phyloP scores from a whole-genome alignment of 2,888 invertebrate genomes.

The Hermodice carunculata region DNA sequence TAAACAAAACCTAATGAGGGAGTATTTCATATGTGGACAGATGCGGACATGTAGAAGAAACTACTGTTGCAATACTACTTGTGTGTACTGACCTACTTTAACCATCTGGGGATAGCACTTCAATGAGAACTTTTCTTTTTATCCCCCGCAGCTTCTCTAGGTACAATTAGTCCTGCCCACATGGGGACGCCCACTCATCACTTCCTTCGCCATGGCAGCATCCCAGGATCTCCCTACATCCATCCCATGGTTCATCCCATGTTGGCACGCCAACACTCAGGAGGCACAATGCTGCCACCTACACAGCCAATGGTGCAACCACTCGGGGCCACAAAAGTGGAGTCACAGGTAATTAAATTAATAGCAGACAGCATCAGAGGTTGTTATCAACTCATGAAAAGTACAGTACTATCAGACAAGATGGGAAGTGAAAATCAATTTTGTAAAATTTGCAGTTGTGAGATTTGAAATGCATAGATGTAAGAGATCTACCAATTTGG shows the following conservation, averaged over 20 bases:
- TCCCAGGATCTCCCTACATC: slow-evolving; percentile 52
- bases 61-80: too few relatives aligned
- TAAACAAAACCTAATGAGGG: too few relatives aligned
- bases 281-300: not conserved
- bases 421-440: too few relatives aligned
- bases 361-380: not conserved
- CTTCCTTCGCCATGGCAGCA: slow-evolving; percentile 47
- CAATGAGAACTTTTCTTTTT: not conserved
- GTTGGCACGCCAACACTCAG: slow-evolving; percentile 1
- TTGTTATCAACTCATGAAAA: too few relatives aligned
- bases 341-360: slow-evolving; percentile 4
- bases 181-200: slow-evolving; percentile 56
- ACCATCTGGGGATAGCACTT: too few relatives aligned
- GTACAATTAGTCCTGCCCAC: slow-evolving; percentile 57
- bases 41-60: too few relatives aligned
- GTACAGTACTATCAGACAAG: too few relatives aligned
- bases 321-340: slow-evolving; percentile 11
- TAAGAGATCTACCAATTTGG: too few relatives aligned
- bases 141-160: slow-evolving; percentile 54
- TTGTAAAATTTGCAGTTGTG: too few relatives aligned
- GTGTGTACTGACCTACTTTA: too few relatives aligned
- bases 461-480: too few relatives aligned
- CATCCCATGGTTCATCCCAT: slow-evolving; percentile 52
- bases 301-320: slow-evolving; percentile 20
- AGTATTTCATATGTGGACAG: too few relatives aligned